phyloP scores from a whole-genome alignment of 2,888 invertebrate genomes.

The Troides oblongomaculatus region DNA sequence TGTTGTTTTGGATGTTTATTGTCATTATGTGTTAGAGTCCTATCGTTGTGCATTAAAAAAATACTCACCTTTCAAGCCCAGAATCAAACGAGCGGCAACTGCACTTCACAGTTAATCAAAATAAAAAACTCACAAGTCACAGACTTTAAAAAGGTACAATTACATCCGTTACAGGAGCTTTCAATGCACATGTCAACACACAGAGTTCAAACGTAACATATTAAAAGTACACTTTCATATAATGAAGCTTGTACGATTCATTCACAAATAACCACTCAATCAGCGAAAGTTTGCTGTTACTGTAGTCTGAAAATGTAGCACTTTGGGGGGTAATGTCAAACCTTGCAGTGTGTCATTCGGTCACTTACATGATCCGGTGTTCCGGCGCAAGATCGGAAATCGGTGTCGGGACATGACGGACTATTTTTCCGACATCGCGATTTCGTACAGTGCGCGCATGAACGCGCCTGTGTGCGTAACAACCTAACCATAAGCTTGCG shows the following conservation, averaged over 20 bases:
- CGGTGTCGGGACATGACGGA: constrained; percentile 39
- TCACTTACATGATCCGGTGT: constrained; percentile 30
- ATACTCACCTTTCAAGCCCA: constrained; percentile 36
- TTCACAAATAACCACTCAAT: constrained; percentile 24
- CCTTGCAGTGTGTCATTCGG: constrained; percentile 9
- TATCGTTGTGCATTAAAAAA: constrained; percentile 24
- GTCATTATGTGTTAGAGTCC: constrained; percentile 8
- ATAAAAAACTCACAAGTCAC: constrained; percentile 30
- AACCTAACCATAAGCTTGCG: constrained; percentile 75
- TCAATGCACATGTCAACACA: constrained; percentile 30
- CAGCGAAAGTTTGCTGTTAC: constrained; percentile 25
- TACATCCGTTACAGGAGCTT: constrained; percentile 20
- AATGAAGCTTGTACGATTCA: constrained; percentile 10
- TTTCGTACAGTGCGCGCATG: constrained; percentile 42
- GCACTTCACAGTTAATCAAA: constrained; percentile 39
- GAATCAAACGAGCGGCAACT: constrained; percentile 30
- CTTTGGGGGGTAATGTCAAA: constrained; percentile 19
- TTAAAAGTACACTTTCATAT: constrained; percentile 25
- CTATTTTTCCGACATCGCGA: constrained; percentile 60
- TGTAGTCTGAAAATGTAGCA: constrained; percentile 16
- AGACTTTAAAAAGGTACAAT: constrained; percentile 23
- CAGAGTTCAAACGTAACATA: constrained; percentile 13
- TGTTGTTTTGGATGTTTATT: neutral
- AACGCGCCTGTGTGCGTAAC: constrained; percentile 64
- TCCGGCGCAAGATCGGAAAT: constrained; percentile 31